Base-by-base conservation (phyloP, 2,888 invertebrate genomes). In the Papilio demoleus region DNA sequence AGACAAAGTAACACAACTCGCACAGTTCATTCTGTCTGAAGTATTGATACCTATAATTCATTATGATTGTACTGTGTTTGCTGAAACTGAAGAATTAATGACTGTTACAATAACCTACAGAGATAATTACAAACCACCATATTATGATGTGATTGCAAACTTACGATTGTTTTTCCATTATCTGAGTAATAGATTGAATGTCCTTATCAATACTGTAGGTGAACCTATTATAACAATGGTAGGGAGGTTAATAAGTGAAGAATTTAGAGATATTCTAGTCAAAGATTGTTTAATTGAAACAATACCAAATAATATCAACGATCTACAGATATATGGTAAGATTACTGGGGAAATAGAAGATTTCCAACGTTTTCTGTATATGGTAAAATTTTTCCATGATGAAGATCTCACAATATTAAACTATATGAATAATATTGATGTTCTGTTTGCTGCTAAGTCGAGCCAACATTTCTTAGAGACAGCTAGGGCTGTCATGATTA, bases 401-500 rank as follows among this genome's bases (percentile, higher is more conserved):
- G 86, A 92, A 1, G 93, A 94, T 71, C 83, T 90, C 36, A 93
- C 95, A 0, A 90, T 97, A 62, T 83, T 95, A 1, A 93, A 95
- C 45, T 97, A 96, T 80, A 94, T 95, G 1, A 93, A 94, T 31
- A 95, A 97, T 82, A 94, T 97, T 68, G 96, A 97, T 81, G 90
- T 94, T 5, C 87, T 96, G 38, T 97, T 96, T 85, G 95, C 96
- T 38, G 94, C 96, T 78, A 96, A 96, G 78, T 95, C 96, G 65
- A 96, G 96, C 74, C 94, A 95, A 77, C 94, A 95, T 73, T 95
- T 96, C 72, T 84, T 96, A 67, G 94, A 94, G 67, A 93, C 91
- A 62, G 97, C 97, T 0, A 92, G 95, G 42, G 90, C 86, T 70
- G 94, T 97, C 58, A 97, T 97, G 95, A 94, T 95, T 65, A 96